phyloP scores from a whole-genome alignment of 1,140 invertebrate genomes.

The Sipha flava region DNA sequence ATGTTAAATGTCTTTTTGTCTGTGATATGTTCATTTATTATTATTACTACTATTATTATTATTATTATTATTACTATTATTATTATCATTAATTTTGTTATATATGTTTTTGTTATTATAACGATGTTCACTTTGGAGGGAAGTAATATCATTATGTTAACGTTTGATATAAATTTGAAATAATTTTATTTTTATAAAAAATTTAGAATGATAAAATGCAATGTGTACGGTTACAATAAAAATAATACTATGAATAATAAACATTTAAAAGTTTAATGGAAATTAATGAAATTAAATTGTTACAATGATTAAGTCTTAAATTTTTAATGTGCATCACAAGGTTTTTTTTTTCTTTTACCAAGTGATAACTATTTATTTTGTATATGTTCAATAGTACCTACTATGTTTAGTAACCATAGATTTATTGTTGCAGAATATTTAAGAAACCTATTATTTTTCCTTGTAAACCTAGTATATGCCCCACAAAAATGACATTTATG shows the following conservation, averaged over 20 bases:
- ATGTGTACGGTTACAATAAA: neutral
- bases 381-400: conserved; percentile 10
- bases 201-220: neutral
- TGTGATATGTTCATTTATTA: conserved; percentile 32
- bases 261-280: neutral
- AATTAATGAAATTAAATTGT: neutral
- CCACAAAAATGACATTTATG: neutral
- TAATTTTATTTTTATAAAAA: conserved; percentile 32
- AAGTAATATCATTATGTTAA: conserved; percentile 33
- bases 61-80: conserved; percentile 10
- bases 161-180: conserved; percentile 25
- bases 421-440: neutral
- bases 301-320: conserved; percentile 1
- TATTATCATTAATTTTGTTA: conserved; percentile 9
- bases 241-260: neutral
- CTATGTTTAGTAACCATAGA: neutral
- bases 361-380: conserved; percentile 13
- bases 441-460: neutral
- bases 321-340: conserved; percentile 14
- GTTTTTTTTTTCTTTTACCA: neutral
- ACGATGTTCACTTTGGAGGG: conserved; percentile 31
- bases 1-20: conserved; percentile 32
- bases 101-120: conserved; percentile 31
- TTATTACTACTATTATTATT: conserved; percentile 9
- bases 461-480: neutral